A percentile compares a stretch with the other conserved stretches of the same genome.
phyloP scores from a whole-genome alignment of 2,797 vertebrate species.

The Hylomyscus alleni region DNA sequence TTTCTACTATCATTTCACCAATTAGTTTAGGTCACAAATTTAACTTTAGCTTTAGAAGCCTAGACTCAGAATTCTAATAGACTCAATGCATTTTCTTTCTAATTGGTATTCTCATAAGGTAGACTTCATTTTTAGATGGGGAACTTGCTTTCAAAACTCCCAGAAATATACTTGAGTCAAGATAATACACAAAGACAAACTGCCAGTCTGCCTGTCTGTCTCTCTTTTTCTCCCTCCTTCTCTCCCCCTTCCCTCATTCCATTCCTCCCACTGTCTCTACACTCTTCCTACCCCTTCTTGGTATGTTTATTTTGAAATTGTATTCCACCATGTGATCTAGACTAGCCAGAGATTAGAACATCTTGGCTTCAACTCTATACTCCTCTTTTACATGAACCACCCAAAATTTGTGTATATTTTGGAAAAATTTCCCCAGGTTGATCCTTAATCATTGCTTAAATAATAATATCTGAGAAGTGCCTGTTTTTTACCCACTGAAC shows the following conservation, averaged over 20 bases:
- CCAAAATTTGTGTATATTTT: slow-evolving; percentile 1
- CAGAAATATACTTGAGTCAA: not conserved
- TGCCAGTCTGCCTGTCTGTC: not conserved
- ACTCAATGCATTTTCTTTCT: not conserved
- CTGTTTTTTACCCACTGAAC: not conserved
- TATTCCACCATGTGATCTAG: not conserved
- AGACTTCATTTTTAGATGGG: not conserved
- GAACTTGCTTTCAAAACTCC: not conserved
- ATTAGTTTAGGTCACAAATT: not conserved
- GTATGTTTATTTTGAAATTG: not conserved
- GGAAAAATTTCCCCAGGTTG: not conserved
- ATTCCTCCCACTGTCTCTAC: not conserved
- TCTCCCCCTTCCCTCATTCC: not conserved
- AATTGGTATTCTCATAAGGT: not conserved
- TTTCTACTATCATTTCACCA: slow-evolving; percentile 8
- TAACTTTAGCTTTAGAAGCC: not conserved
- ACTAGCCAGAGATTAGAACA: not conserved
- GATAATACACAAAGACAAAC: not conserved
- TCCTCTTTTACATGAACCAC: not conserved
- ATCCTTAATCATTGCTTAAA: slow-evolving; percentile 3
- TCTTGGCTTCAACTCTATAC: not conserved
- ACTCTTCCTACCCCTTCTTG: not conserved
- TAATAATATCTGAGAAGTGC: not conserved
- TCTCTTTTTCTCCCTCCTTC: not conserved
- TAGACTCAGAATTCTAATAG: not conserved